phyloP scores from a whole-genome alignment of 1,140 invertebrate species.

The Cheumatopsyche charites region DNA sequence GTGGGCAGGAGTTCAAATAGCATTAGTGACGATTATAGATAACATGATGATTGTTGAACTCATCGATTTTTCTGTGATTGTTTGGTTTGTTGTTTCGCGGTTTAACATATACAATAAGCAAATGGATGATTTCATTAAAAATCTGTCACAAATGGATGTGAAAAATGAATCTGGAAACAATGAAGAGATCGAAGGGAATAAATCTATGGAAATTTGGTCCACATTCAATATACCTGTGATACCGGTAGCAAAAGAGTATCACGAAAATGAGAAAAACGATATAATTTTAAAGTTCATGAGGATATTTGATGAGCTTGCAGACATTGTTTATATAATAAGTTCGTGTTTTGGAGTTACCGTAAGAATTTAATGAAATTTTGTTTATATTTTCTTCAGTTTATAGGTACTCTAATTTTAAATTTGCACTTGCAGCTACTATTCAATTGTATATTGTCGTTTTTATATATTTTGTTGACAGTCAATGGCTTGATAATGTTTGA shows the following conservation, averaged over 20 bases:
- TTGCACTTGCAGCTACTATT: conserved; percentile 39
- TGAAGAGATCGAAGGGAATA: conserved; percentile 3
- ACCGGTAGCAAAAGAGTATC: not conserved
- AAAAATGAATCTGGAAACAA: not conserved
- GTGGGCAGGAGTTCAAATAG: not conserved
- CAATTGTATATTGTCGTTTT: conserved; percentile 31
- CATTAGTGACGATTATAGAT: not conserved
- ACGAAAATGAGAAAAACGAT: conserved; percentile 27
- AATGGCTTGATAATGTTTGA: conserved; percentile 46
- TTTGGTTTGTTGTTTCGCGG: conserved; percentile 39
- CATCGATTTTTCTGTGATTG: conserved; percentile 36
- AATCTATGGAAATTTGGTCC: conserved; percentile 1
- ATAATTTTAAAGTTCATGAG: conserved; percentile 39
- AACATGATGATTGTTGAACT: conserved; percentile 22
- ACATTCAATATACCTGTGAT: not conserved
- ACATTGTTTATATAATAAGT: conserved; percentile 39
- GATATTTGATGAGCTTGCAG: conserved; percentile 41
- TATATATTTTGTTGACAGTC: conserved; percentile 40
- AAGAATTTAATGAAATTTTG: conserved; percentile 12
- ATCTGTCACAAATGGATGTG: not conserved
- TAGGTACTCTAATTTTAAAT: too few relatives aligned
- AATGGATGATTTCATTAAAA: conserved; percentile 15
- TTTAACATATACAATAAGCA: conserved; percentile 41
- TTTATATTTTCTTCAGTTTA: conserved; percentile 29
- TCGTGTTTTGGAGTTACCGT: conserved; percentile 42